Percentiles rank a stretch among this genome's conserved stretches.
Evolutionary conservation across 2,888 invertebrate genomes (phyloP).

Genomic region (Metacarcinus magister): DNA sequence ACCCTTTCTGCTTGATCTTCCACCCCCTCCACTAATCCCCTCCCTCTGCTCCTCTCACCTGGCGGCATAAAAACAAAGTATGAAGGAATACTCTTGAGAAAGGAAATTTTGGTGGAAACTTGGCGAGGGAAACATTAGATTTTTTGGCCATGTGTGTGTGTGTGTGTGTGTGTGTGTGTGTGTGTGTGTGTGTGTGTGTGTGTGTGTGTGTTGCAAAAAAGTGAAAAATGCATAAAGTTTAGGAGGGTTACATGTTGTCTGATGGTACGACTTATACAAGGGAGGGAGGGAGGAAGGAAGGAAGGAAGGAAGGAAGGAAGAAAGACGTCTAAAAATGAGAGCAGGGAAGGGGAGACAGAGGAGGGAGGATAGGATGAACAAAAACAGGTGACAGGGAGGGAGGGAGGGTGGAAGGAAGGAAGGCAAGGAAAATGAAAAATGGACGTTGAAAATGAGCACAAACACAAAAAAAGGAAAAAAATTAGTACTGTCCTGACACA

Average conservation of each 20-base stretch:
- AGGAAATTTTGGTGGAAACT: background rate
- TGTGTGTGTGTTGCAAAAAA: background rate
- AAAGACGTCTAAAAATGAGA: background rate
- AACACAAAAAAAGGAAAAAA: too few species aligned
- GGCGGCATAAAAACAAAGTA: background rate
- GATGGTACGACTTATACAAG: background rate
- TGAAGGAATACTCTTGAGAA: background rate
- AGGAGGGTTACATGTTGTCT: background rate
- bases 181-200: slow-evolving; percentile 2
- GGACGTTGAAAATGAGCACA: too few species aligned
- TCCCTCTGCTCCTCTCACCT: background rate
- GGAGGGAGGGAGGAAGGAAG: background rate
- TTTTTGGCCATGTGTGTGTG: background rate
- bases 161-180: slow-evolving; percentile 2
- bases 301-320: background rate
- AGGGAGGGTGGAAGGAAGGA: background rate
- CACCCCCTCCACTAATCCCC: background rate
- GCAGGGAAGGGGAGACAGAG: background rate
- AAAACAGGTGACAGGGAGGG: background rate
- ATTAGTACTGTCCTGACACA: too few species aligned
- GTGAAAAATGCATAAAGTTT: background rate
- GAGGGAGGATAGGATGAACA: background rate
- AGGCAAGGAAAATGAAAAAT: background rate
- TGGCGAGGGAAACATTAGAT: background rate
- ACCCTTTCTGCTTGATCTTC: background rate